Percentiles rank a stretch among this genome's conserved stretches.
Evolutionary conservation across 2,888 invertebrate genomes (phyloP).

Genomic region (Plagiodera versicolora): DNA sequence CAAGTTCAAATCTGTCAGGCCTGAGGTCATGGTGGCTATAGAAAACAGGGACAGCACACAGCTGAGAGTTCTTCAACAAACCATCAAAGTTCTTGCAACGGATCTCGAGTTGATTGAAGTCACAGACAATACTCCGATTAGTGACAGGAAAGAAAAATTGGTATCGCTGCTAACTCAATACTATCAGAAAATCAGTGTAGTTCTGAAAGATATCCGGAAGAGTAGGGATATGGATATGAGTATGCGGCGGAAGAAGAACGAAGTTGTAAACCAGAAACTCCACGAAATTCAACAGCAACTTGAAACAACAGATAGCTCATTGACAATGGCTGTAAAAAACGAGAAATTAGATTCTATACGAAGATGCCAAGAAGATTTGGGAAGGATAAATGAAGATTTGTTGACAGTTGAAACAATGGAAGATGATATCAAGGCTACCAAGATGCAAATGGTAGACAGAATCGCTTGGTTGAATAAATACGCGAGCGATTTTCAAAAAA

Average conservation of each 20-base stretch:
- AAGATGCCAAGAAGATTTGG: slow-evolving; percentile 27
- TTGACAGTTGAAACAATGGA: slow-evolving; percentile 29
- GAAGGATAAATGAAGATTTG: slow-evolving; percentile 24
- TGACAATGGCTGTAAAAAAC: slow-evolving; percentile 11
- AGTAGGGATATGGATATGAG: slow-evolving; percentile 30
- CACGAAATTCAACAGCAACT: slow-evolving; percentile 33
- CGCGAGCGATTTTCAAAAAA: slow-evolving; percentile 23
- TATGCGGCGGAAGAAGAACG: slow-evolving; percentile 24
- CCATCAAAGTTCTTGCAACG: slow-evolving; percentile 34
- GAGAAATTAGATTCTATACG: slow-evolving; percentile 11
- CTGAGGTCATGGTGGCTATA: slow-evolving; percentile 33
- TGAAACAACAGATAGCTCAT: slow-evolving; percentile 27
- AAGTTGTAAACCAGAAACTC: slow-evolving; percentile 30
- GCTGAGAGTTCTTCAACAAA: slow-evolving; percentile 32
- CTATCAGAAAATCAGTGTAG: slow-evolving; percentile 32
- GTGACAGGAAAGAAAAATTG: slow-evolving; percentile 32
- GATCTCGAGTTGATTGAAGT: slow-evolving; percentile 37
- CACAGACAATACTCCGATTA: slow-evolving; percentile 25
- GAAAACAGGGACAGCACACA: slow-evolving; percentile 34
- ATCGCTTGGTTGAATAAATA: slow-evolving; percentile 25
- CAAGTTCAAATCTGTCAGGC: slow-evolving; percentile 32
- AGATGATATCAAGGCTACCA: slow-evolving; percentile 26
- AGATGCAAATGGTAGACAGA: slow-evolving; percentile 28
- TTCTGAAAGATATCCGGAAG: slow-evolving; percentile 32
- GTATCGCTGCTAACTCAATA: slow-evolving; percentile 23